Conservation (phyloP, 2,113 vertebrate species). For the Pimephales promelas region DNA sequence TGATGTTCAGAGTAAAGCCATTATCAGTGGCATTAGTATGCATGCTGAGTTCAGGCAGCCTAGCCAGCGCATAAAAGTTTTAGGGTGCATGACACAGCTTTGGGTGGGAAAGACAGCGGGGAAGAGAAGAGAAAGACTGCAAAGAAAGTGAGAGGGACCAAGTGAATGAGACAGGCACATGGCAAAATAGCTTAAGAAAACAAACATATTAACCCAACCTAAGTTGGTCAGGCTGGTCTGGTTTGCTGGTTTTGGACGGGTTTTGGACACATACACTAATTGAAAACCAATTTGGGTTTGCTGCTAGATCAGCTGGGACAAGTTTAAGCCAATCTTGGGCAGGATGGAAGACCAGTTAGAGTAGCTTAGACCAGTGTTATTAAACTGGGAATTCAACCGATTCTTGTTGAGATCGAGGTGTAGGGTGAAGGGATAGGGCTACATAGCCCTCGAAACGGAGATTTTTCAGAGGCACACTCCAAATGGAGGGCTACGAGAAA, state of each 20-base stretch:
- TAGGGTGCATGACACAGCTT: slow-evolving; percentile 47
- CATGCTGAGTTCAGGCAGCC: slow-evolving; percentile 42
- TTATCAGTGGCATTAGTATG: slow-evolving; percentile 47
- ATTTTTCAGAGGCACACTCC: too few species aligned
- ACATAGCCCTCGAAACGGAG: too few species aligned
- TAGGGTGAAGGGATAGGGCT: too few species aligned
- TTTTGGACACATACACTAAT: not conserved
- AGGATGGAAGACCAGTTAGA: not conserved
- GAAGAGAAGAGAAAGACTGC: not conserved
- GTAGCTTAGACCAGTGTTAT: not conserved
- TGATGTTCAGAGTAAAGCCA: slow-evolving; percentile 42
- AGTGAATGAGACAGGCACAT: not conserved
- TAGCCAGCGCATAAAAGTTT: slow-evolving; percentile 54
- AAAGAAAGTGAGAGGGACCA: not conserved
- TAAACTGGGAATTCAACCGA: not conserved
- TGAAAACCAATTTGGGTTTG: not conserved
- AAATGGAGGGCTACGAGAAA: too few species aligned
- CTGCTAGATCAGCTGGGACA: not conserved
- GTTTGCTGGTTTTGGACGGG: not conserved
- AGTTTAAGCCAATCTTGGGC: not conserved
- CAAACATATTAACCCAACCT: not conserved
- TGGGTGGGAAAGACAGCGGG: slow-evolving; percentile 6
- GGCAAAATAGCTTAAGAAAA: not conserved
- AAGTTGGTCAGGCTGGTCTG: not conserved
- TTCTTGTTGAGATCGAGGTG: too few species aligned